Conservation (phyloP, 1,140 invertebrate species). For the Cotesia typhae region DNA sequence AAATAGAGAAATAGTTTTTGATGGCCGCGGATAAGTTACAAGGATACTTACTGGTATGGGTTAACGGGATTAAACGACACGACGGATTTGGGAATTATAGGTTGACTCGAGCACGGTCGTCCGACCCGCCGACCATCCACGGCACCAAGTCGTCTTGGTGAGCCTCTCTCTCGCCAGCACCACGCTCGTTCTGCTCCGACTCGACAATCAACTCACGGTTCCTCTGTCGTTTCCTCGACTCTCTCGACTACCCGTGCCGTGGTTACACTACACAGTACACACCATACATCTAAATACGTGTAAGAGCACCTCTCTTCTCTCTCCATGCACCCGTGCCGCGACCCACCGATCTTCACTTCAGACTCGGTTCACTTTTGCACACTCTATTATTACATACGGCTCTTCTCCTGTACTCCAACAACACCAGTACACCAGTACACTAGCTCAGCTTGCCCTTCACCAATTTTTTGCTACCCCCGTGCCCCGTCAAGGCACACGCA, state of each 20-base stretch:
- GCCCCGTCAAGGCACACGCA: not conserved
- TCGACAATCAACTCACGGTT: slow-evolving; percentile 14
- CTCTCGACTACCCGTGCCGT: not conserved
- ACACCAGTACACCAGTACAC: not conserved
- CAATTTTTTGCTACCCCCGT: not conserved
- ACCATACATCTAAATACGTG: no score
- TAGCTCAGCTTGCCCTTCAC: slow-evolving; percentile 6
- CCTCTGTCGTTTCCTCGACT: slow-evolving; percentile 11
- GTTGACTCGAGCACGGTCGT: slow-evolving; percentile 29
- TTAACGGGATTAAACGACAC: slow-evolving; percentile 4
- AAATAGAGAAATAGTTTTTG: not conserved
- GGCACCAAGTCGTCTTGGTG: slow-evolving; percentile 25
- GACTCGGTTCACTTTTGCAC: no score
- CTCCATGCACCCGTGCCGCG: not conserved
- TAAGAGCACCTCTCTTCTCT: no score
- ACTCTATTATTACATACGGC: no score
- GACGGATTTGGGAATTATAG: not conserved
- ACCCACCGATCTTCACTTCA: not conserved
- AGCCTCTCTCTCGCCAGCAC: slow-evolving; percentile 4
- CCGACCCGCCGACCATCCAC: slow-evolving; percentile 36
- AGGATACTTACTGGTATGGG: no score
- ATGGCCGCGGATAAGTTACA: not conserved
- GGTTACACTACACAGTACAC: no score
- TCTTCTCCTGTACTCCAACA: not conserved
- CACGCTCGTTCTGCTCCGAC: slow-evolving; percentile 27